phyloP scores from a whole-genome alignment of 2,888 invertebrate genomes.

The Luperina testacea region DNA sequence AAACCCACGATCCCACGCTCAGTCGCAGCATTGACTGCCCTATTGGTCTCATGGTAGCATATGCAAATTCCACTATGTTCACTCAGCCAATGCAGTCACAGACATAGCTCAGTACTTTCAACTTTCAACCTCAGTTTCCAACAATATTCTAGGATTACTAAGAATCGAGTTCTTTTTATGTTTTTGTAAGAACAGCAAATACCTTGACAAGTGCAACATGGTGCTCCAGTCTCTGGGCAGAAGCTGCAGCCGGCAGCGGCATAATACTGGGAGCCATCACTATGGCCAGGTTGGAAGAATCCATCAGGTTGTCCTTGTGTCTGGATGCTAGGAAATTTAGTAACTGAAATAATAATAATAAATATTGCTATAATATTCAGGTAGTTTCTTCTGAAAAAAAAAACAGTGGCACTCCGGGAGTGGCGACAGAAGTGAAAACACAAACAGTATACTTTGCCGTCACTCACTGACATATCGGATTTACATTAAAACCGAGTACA shows the following conservation, averaged over 20 bases:
- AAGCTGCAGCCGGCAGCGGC: constrained; percentile 93
- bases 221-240: constrained; percentile 91
- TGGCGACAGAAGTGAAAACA: too few species aligned
- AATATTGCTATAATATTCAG: not conserved
- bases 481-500: too few species aligned
- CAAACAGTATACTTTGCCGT: too few species aligned
- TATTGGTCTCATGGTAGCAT: not conserved
- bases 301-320: constrained; percentile 95
- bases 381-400: not conserved
- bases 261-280: constrained; percentile 96
- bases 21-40: not conserved
- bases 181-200: constrained; percentile 23
- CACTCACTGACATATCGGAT: too few species aligned
- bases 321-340: constrained; percentile 92
- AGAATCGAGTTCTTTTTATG: not conserved
- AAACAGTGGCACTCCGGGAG: too few species aligned
- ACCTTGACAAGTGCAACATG: constrained; percentile 93
- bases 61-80: not conserved
- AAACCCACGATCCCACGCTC: not conserved
- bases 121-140: not conserved
- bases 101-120: not conserved
- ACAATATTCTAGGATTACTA: not conserved
- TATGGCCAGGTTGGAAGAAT: constrained; percentile 94
- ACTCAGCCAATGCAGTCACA: not conserved
- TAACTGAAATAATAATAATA: constrained; percentile 86